Conservation (phyloP, 1,140 invertebrate genomes). For the Panonychus citri region DNA sequence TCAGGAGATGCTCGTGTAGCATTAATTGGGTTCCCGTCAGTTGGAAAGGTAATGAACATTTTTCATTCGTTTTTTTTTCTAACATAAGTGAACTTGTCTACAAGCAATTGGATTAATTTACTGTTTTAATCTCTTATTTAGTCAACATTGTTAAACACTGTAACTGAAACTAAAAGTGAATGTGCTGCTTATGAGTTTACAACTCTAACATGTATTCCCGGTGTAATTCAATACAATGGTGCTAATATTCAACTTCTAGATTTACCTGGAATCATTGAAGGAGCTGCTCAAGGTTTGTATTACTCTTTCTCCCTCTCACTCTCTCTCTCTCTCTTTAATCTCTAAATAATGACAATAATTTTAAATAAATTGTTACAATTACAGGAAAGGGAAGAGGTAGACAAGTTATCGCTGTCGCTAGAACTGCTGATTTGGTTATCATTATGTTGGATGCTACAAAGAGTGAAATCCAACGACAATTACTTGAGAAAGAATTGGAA, state of each 20-base stretch:
- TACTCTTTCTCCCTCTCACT: neutral
- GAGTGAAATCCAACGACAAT: constrained; percentile 64
- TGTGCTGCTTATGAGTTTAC: constrained; percentile 97
- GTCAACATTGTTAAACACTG: constrained; percentile 74
- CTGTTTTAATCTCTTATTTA: constrained; percentile 17
- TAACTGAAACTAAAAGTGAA: constrained; percentile 85
- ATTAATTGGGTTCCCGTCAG: constrained; percentile 88
- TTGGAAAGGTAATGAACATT: constrained; percentile 71
- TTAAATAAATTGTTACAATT: neutral
- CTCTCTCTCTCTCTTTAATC: neutral
- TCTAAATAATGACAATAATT: neutral
- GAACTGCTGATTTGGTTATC: constrained; percentile 85
- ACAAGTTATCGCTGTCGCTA: constrained; percentile 60
- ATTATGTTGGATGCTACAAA: constrained; percentile 98
- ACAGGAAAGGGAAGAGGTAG: constrained; percentile 18
- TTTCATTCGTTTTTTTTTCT: no score
- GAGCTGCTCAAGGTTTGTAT: constrained; percentile 49
- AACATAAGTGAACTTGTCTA: no score
- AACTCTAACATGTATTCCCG: constrained; percentile 95
- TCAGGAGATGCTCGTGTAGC: constrained; percentile 96
- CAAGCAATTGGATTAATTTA: no score
- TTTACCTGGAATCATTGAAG: constrained; percentile 86
- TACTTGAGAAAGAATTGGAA: constrained; percentile 81
- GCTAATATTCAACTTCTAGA: constrained; percentile 95
- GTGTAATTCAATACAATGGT: constrained; percentile 91